Evolutionary conservation across 2,797 vertebrate genomes (phyloP), one percentile per base, ranked within the genome.

Genomic region (Rachycentron canadum): DNA sequence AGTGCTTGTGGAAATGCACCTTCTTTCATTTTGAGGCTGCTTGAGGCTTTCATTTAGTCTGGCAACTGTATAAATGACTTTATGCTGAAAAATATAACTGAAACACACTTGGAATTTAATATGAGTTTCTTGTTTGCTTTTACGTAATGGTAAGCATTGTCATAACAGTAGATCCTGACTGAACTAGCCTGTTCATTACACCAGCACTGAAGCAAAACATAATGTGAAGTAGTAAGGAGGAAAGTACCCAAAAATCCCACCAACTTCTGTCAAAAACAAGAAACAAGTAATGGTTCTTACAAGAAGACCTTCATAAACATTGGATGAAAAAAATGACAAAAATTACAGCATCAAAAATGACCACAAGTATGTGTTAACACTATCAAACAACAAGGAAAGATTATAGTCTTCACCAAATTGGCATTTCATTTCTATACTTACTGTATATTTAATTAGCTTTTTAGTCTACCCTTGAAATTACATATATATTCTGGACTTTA

Each of bases 201-300:
- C 12, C 11, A 11, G 30, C 5, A 34, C 3, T 12, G 3, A 19
- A 16, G 5, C 23, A 12, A 23, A 16, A 8, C 23, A 12, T 43
- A 16, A 2, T 19, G 21, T 17, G 57, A 25, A 1, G 0, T 49
- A 17, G 32, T 8, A 0, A 25, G n/a, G 8, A 41, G 69, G 70
- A 71, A 78, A 78, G 56, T 55, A 3, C 55, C 69, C 69, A 25
- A 34, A 32, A 52, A 55, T 9, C 5, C 56, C 59, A 43, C 0
- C 5, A 25, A 8, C 8, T 43, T 12, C 25, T 1, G 7, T 1
- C 6, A 21, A 50, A 65, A 64, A 30, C 41, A 21, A 10, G 5
- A 64, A 30, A n/a, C n/a, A 10, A 60, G 13, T 12, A 60, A 52
- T 26, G 8, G 28, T 1, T 4, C 3, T 58, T 3, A 25, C 4